These are phyloP conservation scores for Sakesphorus luctuosus DNA, from an alignment of 2,113 vertebrate genomes.

Conservation along the genomic window DNA sequence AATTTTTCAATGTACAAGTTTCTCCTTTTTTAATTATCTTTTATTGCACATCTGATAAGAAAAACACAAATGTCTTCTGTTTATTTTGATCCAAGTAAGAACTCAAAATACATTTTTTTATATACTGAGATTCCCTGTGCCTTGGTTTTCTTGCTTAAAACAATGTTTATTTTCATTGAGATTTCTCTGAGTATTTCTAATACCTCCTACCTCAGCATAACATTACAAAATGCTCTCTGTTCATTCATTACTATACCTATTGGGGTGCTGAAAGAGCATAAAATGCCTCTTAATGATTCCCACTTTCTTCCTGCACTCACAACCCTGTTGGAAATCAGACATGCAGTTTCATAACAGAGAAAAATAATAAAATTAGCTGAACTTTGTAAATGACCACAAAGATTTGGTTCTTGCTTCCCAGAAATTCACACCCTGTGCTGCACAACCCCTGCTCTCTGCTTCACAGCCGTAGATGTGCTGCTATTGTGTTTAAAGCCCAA, in stretches of 20 bases:
- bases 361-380: not conserved
- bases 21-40: not conserved
- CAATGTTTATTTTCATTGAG: not conserved
- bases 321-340: not conserved
- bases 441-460: constrained; percentile 51
- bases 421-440: constrained; percentile 6
- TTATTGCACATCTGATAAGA: not conserved
- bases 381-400: not conserved
- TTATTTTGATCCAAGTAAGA: not conserved
- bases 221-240: not conserved
- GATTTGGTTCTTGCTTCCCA: not conserved
- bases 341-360: not conserved
- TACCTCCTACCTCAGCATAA: not conserved
- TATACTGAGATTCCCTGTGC: not conserved
- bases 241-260: not conserved
- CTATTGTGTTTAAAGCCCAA: constrained; percentile 68
- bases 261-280: not conserved
- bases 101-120: not conserved
- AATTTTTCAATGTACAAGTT: not conserved
- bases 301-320: not conserved
- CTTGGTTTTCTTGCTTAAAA: not conserved
- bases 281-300: not conserved
- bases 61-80: not conserved
- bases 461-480: not conserved
- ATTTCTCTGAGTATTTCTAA: not conserved